Base-by-base conservation (phyloP, 2,797 vertebrate species). In the Taeniopygia guttata region DNA sequence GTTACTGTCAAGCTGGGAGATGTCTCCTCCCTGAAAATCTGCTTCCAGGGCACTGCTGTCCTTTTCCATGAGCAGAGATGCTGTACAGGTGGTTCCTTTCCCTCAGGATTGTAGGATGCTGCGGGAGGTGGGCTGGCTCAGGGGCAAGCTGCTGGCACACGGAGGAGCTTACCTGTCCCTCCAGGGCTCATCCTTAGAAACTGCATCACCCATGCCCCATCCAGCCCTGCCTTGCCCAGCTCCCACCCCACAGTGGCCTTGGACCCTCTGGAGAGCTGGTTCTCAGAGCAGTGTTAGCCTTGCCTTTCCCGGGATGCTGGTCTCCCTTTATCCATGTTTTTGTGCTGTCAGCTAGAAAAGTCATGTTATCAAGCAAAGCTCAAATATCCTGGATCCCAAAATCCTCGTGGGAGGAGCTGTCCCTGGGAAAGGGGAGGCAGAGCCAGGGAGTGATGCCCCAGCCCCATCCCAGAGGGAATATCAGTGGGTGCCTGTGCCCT, bases 281-380 rank as follows among this genome's bases (percentile, higher is more conserved):
- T 80, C n/a, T 59, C 55, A 11, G 13, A 10, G 29, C 0, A 0
- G 13, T 6, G 36, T 62, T 4, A 62, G 40, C 49, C 25, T 68
- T 0, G 0, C 16, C 58, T 21, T 32, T 20, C 68, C 46, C 0
- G 0, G 32, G 45, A 16, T 26, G 45, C 58, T 46, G 72, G 72
- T 46, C 58, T 62, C 54, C 11, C 21, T 40, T 72, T 26, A 10
- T 32, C 46, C 42, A 45, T 14, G 34, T 18, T 25, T 70, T 19
- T 68, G 36, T 54, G n/a, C 62, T 62, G n/a, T 29, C 70, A 58
- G 26, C 59, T n/a, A 22, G 52, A 38, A 38, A 63, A 83, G n/a
- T 48, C 38, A 8, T 0, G 4, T 30, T 43, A 68, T 9, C 38
- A 26, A 60, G 42, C 32, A 42, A 10, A 77, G 17, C 38, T 14